These are phyloP conservation scores for Heliconius himera DNA, from an alignment of 1,140 invertebrate genomes.

Conservation along the genomic window DNA sequence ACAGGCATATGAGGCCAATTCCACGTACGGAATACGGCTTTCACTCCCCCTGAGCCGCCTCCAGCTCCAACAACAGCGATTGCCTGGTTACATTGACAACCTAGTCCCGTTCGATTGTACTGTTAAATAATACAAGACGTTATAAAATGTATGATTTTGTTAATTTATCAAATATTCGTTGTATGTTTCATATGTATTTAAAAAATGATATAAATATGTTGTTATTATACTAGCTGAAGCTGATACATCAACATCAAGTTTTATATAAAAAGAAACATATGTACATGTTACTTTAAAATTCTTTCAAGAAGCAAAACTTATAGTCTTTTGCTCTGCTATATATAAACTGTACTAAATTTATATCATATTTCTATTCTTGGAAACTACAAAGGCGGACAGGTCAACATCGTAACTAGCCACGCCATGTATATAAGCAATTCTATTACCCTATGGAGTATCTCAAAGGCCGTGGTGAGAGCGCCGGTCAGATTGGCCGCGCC, in stretches of 20 bases:
- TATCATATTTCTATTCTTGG: not conserved
- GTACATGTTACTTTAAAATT: not conserved
- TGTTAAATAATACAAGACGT: slow-evolving; percentile 49
- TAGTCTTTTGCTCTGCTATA: not conserved
- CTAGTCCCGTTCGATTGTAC: slow-evolving; percentile 91
- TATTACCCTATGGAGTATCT: slow-evolving; percentile 92
- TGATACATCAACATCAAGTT: no score
- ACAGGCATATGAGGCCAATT: slow-evolving; percentile 96
- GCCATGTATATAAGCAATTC: slow-evolving; percentile 34
- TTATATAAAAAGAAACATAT: no score
- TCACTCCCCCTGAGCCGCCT: slow-evolving; percentile 89
- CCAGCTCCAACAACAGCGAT: slow-evolving; percentile 98
- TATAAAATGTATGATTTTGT: not conserved
- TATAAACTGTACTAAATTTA: not conserved
- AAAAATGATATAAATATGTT: no score
- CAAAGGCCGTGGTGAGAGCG: slow-evolving; percentile 94
- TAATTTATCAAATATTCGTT: no score
- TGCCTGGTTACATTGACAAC: slow-evolving; percentile 97
- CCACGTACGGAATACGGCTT: slow-evolving; percentile 88
- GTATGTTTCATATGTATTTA: no score
- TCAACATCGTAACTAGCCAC: slow-evolving; percentile 22
- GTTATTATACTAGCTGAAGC: no score
- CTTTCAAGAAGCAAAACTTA: not conserved
- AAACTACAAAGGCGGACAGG: slow-evolving; percentile 5
- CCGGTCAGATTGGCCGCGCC: slow-evolving; percentile 94